Evolutionary conservation across 2,888 invertebrate species (phyloP).

Genomic region (Tenthredo amoena): DNA sequence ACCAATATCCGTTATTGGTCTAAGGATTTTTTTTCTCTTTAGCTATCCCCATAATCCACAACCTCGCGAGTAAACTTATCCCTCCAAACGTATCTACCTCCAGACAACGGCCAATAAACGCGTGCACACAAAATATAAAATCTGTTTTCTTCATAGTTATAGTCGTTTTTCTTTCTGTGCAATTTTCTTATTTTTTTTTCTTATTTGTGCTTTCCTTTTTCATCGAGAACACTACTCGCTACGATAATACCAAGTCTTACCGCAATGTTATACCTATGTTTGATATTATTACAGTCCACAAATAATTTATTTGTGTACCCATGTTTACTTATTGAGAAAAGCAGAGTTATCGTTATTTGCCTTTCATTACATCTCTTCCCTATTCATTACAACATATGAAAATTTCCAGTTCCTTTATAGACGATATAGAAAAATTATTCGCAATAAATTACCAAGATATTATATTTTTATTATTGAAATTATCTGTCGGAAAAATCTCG

Average conservation of each 20-base stretch:
- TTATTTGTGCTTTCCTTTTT: neutral
- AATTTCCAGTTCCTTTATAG: too few species aligned
- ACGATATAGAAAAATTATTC: too few species aligned
- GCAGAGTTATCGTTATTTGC: too few species aligned
- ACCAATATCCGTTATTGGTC: neutral
- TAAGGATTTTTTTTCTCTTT: neutral
- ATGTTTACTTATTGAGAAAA: too few species aligned
- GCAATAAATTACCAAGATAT: too few species aligned
- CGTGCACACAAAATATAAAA: conserved; percentile 31
- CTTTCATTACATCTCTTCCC: too few species aligned
- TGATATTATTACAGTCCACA: too few species aligned
- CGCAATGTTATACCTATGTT: too few species aligned
- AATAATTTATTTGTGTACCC: too few species aligned
- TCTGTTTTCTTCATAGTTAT: neutral
- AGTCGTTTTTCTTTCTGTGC: neutral
- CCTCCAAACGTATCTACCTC: neutral
- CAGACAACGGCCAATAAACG: conserved; percentile 21
- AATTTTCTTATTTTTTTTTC: neutral
- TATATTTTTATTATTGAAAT: too few species aligned
- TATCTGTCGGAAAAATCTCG: too few species aligned
- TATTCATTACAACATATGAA: too few species aligned
- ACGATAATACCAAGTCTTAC: neutral
- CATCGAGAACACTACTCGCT: neutral
- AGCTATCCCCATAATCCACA: neutral
- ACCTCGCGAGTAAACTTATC: conserved; percentile 4